A percentile compares a stretch with the other conserved stretches of the same genome.
These are phyloP conservation scores for Notechis scutatus DNA, from an alignment of 2,113 vertebrate genomes.

Conservation along the genomic window DNA sequence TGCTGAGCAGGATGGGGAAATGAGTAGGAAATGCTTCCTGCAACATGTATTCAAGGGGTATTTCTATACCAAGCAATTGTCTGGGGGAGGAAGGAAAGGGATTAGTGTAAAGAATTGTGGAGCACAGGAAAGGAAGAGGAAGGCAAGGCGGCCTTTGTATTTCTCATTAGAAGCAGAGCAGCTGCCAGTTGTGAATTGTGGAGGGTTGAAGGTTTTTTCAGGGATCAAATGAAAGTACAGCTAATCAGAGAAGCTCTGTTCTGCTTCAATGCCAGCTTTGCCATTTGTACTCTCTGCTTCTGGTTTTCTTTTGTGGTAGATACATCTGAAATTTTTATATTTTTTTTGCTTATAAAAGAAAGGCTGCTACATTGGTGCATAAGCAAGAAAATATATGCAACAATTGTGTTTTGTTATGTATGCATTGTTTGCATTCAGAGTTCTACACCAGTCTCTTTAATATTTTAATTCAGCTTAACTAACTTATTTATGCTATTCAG, in stretches of 20 bases:
- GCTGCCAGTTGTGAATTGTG: conserved; percentile 54
- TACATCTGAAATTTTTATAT: background rate
- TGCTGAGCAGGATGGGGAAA: conserved; percentile 19
- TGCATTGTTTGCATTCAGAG: background rate
- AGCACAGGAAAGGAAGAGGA: conserved; percentile 69
- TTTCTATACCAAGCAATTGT: conserved; percentile 69
- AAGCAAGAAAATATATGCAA: background rate
- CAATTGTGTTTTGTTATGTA: background rate
- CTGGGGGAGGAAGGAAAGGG: conserved; percentile 71
- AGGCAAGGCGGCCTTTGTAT: conserved; percentile 68
- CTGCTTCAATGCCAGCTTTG: conserved; percentile 17
- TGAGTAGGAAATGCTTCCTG: conserved; percentile 63
- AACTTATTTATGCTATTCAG: background rate
- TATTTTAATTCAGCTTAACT: background rate
- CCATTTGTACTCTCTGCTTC: background rate
- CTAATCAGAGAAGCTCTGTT: background rate
- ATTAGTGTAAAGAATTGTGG: conserved; percentile 62
- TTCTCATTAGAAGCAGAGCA: conserved; percentile 64
- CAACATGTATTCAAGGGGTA: conserved; percentile 61
- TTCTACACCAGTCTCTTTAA: background rate
- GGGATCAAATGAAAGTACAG: conserved; percentile 13
- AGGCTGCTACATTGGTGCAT: background rate
- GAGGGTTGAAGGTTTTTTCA: conserved; percentile 44
- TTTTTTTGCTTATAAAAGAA: background rate
- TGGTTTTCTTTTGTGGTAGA: background rate